Conservation (phyloP, 2,888 invertebrate species). For the Habrosyne pyritoides region DNA sequence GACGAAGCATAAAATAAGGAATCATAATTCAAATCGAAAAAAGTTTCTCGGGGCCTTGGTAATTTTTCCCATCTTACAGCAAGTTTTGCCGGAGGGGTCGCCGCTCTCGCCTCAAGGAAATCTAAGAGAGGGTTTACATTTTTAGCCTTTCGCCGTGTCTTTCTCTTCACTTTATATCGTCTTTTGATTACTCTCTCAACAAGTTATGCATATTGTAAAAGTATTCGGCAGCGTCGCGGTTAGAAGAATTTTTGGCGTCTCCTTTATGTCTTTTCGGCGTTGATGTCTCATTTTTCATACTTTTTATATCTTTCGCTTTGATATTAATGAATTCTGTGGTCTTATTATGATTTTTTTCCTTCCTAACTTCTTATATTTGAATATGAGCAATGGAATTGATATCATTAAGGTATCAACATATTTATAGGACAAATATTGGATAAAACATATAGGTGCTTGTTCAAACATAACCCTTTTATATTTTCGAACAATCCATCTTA, state of each 20-base stretch:
- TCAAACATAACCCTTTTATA: no score
- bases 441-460: no score
- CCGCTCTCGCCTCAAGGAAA: conserved; percentile 70
- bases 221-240: conserved; percentile 62
- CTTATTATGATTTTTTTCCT: conserved; percentile 52
- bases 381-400: conserved; percentile 9
- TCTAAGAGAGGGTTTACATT: conserved; percentile 81
- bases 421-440: background rate
- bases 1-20: conserved; percentile 79
- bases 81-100: conserved; percentile 78
- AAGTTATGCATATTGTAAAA: conserved; percentile 83
- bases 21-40: conserved; percentile 84
- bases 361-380: conserved; percentile 23
- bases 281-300: conserved; percentile 70
- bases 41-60: conserved; percentile 74
- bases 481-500: no score
- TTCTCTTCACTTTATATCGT: conserved; percentile 81
- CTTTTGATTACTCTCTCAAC: conserved; percentile 83
- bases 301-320: conserved; percentile 67
- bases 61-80: conserved; percentile 82
- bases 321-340: conserved; percentile 64
- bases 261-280: conserved; percentile 62
- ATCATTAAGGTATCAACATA: background rate
- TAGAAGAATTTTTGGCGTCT: conserved; percentile 69
- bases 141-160: conserved; percentile 82